phyloP scores from a whole-genome alignment of 2,888 invertebrate species.

The Alloplasta piceator region DNA sequence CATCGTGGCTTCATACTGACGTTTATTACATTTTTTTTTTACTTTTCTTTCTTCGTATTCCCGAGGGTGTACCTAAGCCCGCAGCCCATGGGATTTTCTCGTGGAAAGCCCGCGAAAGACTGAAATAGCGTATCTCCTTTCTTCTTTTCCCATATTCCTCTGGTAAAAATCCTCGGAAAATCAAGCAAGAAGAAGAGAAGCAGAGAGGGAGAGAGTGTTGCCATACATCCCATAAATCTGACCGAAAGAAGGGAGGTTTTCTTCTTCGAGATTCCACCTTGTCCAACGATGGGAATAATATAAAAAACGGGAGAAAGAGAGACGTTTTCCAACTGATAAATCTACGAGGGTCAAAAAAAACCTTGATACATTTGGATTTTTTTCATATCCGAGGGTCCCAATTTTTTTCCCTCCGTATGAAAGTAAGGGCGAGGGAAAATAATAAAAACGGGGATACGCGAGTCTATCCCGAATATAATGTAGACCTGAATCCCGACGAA shows the following conservation, averaged over 20 bases:
- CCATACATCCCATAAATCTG: slow-evolving; percentile 55
- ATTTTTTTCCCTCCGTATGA: neutral
- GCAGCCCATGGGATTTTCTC: slow-evolving; percentile 51
- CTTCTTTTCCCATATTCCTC: slow-evolving; percentile 25
- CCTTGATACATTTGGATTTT: slow-evolving; percentile 26
- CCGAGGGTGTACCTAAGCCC: slow-evolving; percentile 56
- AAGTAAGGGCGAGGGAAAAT: neutral
- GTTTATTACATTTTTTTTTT: slow-evolving; percentile 62
- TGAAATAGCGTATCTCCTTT: neutral
- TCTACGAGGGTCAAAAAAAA: slow-evolving; percentile 12
- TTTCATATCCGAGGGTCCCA: neutral
- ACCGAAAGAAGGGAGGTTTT: slow-evolving; percentile 37
- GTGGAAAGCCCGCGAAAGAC: slow-evolving; percentile 26
- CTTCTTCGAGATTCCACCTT: slow-evolving; percentile 46
- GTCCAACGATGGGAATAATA: slow-evolving; percentile 47
- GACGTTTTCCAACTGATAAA: slow-evolving; percentile 32
- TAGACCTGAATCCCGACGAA: too few relatives aligned
- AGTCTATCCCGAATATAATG: too few relatives aligned
- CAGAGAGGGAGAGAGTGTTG: neutral
- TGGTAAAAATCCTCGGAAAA: slow-evolving; percentile 15
- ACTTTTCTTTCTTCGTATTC: slow-evolving; percentile 13
- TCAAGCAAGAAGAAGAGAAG: neutral
- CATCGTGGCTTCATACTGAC: slow-evolving; percentile 25
- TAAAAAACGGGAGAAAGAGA: slow-evolving; percentile 19
- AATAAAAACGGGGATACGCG: slow-evolving; percentile 6